Conservation (phyloP, 2,888 invertebrate genomes). For the Papilio gigon region DNA sequence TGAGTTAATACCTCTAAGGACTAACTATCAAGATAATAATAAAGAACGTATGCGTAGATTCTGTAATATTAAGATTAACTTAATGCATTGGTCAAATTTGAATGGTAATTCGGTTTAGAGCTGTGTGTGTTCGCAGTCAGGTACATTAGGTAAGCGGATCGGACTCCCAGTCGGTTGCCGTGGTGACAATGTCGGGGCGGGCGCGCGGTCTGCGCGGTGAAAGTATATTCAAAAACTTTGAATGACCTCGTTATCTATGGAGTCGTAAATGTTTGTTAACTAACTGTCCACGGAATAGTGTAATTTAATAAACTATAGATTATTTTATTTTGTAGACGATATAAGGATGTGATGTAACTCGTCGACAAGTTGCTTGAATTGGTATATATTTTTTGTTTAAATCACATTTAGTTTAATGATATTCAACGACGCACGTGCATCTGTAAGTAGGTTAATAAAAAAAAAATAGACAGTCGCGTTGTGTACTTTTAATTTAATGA, state of each 20-base stretch:
- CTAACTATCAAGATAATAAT: too few species aligned
- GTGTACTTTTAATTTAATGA: constrained; percentile 5
- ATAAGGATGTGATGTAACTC: constrained; percentile 4
- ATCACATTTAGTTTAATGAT: constrained; percentile 14
- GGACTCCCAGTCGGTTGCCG: constrained; percentile 51
- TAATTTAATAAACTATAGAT: not conserved
- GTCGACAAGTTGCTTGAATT: not conserved
- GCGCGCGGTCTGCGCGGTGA: constrained; percentile 60
- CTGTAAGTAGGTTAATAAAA: constrained; percentile 15
- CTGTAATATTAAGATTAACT: constrained; percentile 38
- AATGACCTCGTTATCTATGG: constrained; percentile 38
- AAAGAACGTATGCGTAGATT: too few species aligned
- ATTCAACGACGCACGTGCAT: not conserved
- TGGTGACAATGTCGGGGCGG: constrained; percentile 70
- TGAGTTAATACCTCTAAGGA: too few species aligned
- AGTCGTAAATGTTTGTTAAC: constrained; percentile 24
- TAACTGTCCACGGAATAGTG: not conserved
- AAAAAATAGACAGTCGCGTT: not conserved
- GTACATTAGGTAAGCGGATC: constrained; percentile 74
- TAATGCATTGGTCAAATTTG: constrained; percentile 57
- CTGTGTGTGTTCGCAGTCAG: constrained; percentile 67
- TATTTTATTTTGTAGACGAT: constrained; percentile 2
- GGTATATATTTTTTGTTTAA: constrained; percentile 10
- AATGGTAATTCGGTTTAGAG: constrained; percentile 54
- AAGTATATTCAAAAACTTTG: constrained; percentile 62